Base-by-base conservation (phyloP, 2,888 invertebrate genomes). In the Cenopis cana region DNA sequence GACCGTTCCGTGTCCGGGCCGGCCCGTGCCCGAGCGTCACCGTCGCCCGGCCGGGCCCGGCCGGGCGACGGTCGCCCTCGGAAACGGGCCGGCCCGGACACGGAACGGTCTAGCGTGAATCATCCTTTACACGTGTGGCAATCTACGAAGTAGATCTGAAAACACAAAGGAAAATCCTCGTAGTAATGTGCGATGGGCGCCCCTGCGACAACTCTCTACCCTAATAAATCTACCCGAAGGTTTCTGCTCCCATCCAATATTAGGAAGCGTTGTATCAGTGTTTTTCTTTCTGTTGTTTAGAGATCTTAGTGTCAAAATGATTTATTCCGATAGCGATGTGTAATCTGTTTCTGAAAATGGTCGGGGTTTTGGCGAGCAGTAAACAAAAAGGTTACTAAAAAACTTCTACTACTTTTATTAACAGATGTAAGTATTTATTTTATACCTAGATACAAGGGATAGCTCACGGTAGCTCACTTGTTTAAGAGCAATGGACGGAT, bases 181-280 rank as follows among this genome's bases (percentile, higher is more conserved):
- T 17, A 46, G 69, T 72, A 69, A 68, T 56, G 59, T 24, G 59
- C 66, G 69, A 56, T 68, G 68, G 73, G 69, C 66, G 38, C 69
- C 78, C 78, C 75, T 73, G 75, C 76, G 69, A 74, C 73, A 75
- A 74, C 76, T 73, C 82, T 81, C 81, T 81, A 81, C 84, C 84
- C 81, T 82, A 82, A 86, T 86, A 86, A 86, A 86, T 86, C 84
- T 84, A 80, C 79, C 76, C 75, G 77, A 79, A 82, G 83, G 82
- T 82, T 83, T 55, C 55, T n/a, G 78, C 76, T 78, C 81, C 77
- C 74, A 46, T 77, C 82, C 82, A 78, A 83, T 84, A 85, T 83
- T 84, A 81, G 82, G 78, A 75, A 79, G n/a, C 81, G 77, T 55
- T 74, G 82, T 82, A 81, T 83, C 82, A 82, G 82, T 83, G 82